Base-by-base conservation (phyloP, 2,888 invertebrate genomes). In the Listrodromus nycthemerus region DNA sequence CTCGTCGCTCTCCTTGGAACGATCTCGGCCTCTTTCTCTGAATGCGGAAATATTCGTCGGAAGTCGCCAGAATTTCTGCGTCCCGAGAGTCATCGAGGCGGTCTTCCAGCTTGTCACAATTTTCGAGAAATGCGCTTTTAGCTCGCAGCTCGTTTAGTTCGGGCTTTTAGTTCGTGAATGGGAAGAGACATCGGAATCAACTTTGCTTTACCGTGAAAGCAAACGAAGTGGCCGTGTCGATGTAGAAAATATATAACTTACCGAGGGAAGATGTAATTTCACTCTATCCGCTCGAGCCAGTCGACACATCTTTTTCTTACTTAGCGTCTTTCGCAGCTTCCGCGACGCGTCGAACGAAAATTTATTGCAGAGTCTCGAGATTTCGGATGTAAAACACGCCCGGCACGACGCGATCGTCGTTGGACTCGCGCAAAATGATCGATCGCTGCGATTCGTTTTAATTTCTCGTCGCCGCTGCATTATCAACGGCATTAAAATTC, bases 71-170 rank as follows among this genome's bases (percentile, higher is more conserved):
- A 61, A 61, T 58, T 70, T 55, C 55, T 37, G 10, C 58, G 13
- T 73, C 24, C 8, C 24, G 30, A 74, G 55, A 63, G 63, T 66
- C 55, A 76, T 76, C 52, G 76, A 52, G 19, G 67, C 50, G 66
- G 41, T 55, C 52, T 76, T 76, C 66, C 37, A 58, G 66, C 66
- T 55, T 76, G 76, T 76, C 76, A 66, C 55, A 52, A 37, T 41
- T 55, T 33, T 55, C 41, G 76, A 66, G 66, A 66, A 76, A 76
- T 76, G 65, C 66, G 52, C 76, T 76, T 76, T 76, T 76, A 76
- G 52, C 27, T 55, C 66, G 33, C 10, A 21, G 27, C 41, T 48
- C 41, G 71, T 37, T 19, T n/a, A n/a, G n/a, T n/a, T n/a, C n/a
- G n/a, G n/a, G n/a, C n/a, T n/a, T n/a, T n/a, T n/a, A n/a, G n/a